Conservation (phyloP, 1,140 invertebrate genomes). For the Neodiprion fabricii region DNA sequence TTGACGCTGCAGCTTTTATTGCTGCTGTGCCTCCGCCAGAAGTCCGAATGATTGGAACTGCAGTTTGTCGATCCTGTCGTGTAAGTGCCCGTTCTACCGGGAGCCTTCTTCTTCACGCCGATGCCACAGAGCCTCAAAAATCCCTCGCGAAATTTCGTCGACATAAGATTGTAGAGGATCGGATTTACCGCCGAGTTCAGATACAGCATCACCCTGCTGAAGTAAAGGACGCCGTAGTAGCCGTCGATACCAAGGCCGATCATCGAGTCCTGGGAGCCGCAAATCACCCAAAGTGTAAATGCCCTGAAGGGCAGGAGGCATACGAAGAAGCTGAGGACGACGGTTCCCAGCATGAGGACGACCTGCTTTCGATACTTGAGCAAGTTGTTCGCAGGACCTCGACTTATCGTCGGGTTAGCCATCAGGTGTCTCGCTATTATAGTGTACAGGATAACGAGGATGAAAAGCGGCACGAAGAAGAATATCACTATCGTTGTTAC, state of each 20-base stretch:
- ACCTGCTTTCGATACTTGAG: constrained; percentile 75
- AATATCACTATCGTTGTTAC: constrained; percentile 79
- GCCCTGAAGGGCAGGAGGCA: constrained; percentile 88
- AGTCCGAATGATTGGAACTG: constrained; percentile 50
- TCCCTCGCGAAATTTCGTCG: constrained; percentile 88
- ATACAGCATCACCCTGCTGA: constrained; percentile 86
- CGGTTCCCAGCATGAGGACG: constrained; percentile 89
- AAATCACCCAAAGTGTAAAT: constrained; percentile 84
- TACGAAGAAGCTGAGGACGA: constrained; percentile 90
- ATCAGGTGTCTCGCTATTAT: constrained; percentile 85
- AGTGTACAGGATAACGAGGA: constrained; percentile 82
- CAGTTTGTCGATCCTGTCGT: constrained; percentile 42
- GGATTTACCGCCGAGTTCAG: constrained; percentile 91
- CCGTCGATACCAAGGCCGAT: constrained; percentile 73
- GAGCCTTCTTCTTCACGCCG: constrained; percentile 35
- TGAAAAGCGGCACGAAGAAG: constrained; percentile 82
- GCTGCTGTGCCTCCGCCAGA: constrained; percentile 47
- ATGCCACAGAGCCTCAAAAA: constrained; percentile 70
- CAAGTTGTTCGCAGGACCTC: constrained; percentile 65
- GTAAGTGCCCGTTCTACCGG: constrained; percentile 40
- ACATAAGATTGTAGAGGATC: constrained; percentile 89
- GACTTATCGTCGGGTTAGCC: constrained; percentile 74
- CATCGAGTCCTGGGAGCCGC: constrained; percentile 70
- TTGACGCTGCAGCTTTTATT: constrained; percentile 44
- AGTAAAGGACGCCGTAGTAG: constrained; percentile 86